phyloP scores from a whole-genome alignment of 1,140 invertebrate species.

The Trichonephila clavata region DNA sequence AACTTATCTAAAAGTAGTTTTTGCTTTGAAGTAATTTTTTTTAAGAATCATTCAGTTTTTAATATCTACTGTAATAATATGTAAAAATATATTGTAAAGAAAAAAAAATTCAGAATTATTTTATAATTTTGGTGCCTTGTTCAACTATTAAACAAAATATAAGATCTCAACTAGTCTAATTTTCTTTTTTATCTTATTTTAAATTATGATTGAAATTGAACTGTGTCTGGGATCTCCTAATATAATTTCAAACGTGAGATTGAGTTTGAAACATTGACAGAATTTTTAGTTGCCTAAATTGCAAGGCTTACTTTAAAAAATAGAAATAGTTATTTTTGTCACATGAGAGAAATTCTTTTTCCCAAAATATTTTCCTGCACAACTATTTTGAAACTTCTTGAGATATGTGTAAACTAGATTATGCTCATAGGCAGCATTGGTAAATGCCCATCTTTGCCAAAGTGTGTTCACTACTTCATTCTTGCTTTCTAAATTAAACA shows the following conservation, averaged over 20 bases:
- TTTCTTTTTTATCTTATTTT: neutral
- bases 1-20: too few species aligned
- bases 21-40: too few species aligned
- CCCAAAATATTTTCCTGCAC: constrained; percentile 28
- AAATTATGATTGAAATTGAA: too few species aligned
- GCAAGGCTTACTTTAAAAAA: neutral
- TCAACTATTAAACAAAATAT: neutral
- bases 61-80: neutral
- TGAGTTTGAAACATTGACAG: too few species aligned
- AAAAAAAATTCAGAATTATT: neutral
- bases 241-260: too few species aligned
- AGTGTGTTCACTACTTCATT: neutral
- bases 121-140: constrained; percentile 64
- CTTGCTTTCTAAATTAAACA: constrained; percentile 34
- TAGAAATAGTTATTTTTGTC: neutral
- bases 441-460: constrained; percentile 43
- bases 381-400: constrained; percentile 51
- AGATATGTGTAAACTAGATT: constrained; percentile 61
- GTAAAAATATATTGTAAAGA: neutral
- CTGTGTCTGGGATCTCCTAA: too few species aligned
- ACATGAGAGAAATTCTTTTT: neutral
- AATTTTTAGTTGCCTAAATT: too few species aligned
- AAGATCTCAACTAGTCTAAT: neutral
- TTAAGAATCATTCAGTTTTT: neutral
- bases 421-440: constrained; percentile 69